Evolutionary conservation across 2,113 vertebrate species (phyloP), one percentile per base, ranked within the genome.

Genomic region (Haplotaxodon microlepis): DNA sequence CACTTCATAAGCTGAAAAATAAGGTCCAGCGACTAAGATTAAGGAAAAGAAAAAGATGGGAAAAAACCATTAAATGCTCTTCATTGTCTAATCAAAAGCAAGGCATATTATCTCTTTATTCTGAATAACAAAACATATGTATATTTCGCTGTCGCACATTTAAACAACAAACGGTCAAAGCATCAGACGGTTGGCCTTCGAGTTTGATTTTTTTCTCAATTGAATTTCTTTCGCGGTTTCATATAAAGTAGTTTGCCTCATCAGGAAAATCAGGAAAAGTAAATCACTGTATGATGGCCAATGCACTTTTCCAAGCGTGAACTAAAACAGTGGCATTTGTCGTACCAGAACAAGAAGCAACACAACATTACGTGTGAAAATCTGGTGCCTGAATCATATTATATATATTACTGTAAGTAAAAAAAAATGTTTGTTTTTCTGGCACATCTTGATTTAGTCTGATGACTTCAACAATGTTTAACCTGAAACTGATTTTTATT

Each of bases 1-100:
- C 90, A 79, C 13, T 88, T 90, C 78, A 73, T 88, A 89, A 66
- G 78, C 90, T 92, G 69, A 87, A 82, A 87, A 85, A 78, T 86
- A 85, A 86, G 83, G 29, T 61, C 71, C 50, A 54, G 81, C 82
- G n/a, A 76, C 59, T 79, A 51, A 51, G 50, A 88, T 27, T 63
- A 80, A 84, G 27, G 45, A n/a, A 54, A 88, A 73, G 57, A 78
- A 86, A 86, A 83, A 84, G 88, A 76, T 51, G 3, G 17, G 53
- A 81, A 83, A 86, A 57, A 54, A 40, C 9, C 9, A 47, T 36
- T 66, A 54, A 45, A 86, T 45, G 12, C 16, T 45, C 16, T 51
- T 36, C 2, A 47, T 89, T 89, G 21, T 56, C n/a, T 40, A 9
- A 83, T 59, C 7, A 27, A 69, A 81, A 36, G 11, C 2, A 17